phyloP scores from a whole-genome alignment of 2,888 invertebrate genomes.

The Mantis religiosa region DNA sequence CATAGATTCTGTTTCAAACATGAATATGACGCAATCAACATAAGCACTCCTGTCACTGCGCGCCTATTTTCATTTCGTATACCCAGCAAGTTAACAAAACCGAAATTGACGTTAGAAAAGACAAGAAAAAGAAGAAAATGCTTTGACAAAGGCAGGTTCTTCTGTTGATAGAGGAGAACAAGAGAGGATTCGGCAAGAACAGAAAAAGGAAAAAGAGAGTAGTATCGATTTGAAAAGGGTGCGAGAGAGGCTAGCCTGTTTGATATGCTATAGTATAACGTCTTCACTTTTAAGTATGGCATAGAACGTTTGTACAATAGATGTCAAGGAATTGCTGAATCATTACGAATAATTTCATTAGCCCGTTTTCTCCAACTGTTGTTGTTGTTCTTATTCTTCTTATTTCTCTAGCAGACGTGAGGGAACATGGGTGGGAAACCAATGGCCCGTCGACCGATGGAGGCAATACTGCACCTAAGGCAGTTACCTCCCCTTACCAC shows the following conservation, averaged over 20 bases:
- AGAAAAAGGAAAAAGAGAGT: background rate
- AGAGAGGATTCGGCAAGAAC: too few species aligned
- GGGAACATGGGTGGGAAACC: background rate
- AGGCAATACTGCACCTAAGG: background rate
- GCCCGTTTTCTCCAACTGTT: constrained; percentile 22
- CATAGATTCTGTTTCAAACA: too few species aligned
- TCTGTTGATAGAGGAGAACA: background rate
- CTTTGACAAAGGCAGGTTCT: background rate
- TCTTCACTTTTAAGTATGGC: background rate
- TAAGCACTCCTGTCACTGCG: background rate
- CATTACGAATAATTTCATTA: constrained; percentile 32
- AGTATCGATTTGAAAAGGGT: background rate
- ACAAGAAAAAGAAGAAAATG: background rate
- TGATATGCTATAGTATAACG: background rate
- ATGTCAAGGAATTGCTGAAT: constrained; percentile 26
- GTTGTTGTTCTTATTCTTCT: constrained; percentile 8
- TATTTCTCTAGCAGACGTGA: background rate
- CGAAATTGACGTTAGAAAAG: background rate
- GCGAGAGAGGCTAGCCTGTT: background rate
- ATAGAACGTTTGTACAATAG: background rate
- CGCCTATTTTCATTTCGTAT: too few species aligned
- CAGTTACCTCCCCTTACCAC: too few species aligned
- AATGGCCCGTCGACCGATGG: background rate
- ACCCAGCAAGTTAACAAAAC: too few species aligned
- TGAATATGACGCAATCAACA: background rate